These are phyloP conservation scores for Gobionotothen gibberifrons DNA, from an alignment of 2,797 vertebrate species.

Conservation along the genomic window DNA sequence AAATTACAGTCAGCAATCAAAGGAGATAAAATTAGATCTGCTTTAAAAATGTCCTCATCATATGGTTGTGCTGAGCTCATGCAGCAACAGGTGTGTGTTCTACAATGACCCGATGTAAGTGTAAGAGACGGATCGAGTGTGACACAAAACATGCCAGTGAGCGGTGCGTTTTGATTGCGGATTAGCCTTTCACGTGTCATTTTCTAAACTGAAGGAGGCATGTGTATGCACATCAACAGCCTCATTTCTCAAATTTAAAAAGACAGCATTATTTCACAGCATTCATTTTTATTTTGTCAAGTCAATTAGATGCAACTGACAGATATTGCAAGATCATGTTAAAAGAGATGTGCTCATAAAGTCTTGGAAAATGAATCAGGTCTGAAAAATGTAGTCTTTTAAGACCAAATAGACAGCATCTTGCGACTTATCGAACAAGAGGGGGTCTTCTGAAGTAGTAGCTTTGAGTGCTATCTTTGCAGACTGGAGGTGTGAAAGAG, in stretches of 20 bases:
- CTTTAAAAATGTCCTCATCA: conserved; percentile 77
- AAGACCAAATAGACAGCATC: too few relatives aligned
- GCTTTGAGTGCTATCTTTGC: conserved; percentile 44
- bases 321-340: too few relatives aligned
- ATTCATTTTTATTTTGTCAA: too few relatives aligned
- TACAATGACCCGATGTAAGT: conserved; percentile 69
- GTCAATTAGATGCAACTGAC: too few relatives aligned
- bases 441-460: conserved; percentile 19
- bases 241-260: background rate
- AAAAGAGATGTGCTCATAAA: too few relatives aligned
- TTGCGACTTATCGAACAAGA: too few relatives aligned
- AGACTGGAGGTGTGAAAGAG: conserved; percentile 76
- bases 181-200: conserved; percentile 17
- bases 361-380: too few relatives aligned
- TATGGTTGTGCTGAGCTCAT: conserved; percentile 75
- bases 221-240: background rate
- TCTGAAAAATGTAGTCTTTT: too few relatives aligned
- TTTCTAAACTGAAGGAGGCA: conserved; percentile 1
- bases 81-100: conserved; percentile 73
- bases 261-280: conserved; percentile 3
- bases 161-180: conserved; percentile 25
- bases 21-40: conserved; percentile 75
- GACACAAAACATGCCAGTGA: conserved; percentile 42
- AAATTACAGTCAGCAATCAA: conserved; percentile 70
- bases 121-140: conserved; percentile 51